Conservation (phyloP, 2,888 invertebrate species). For the Drosophila neonasuta region DNA sequence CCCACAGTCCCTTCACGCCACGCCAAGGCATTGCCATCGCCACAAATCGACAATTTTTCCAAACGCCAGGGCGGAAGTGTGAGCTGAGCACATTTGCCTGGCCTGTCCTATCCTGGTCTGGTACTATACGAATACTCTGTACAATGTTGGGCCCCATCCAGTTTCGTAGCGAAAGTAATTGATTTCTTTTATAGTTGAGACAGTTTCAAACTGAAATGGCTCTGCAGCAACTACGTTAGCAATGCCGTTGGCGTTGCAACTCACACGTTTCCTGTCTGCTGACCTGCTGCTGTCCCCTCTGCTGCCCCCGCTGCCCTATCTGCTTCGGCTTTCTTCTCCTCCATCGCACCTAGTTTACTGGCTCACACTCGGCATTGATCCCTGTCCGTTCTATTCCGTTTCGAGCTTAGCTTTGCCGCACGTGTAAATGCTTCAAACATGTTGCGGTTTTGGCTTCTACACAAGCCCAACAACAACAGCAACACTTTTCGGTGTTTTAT, state of each 20-base stretch:
- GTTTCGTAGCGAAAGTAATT: conserved; percentile 71
- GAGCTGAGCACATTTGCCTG: conserved; percentile 63
- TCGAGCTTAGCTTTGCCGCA: conserved; percentile 62
- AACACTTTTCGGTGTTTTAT: conserved; percentile 63
- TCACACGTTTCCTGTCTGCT: conserved; percentile 60
- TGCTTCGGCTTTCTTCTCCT: conserved; percentile 1
- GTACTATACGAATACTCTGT: not conserved
- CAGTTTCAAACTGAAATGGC: conserved; percentile 73
- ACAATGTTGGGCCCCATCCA: conserved; percentile 15
- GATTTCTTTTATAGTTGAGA: conserved; percentile 77
- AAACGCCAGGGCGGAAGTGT: conserved; percentile 66
- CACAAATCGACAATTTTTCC: conserved; percentile 17
- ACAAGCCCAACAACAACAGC: conserved; percentile 32
- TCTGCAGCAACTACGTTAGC: conserved; percentile 49
- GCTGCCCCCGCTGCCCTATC: conserved; percentile 1
- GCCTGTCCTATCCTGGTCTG: not conserved
- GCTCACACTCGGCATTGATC: conserved; percentile 31
- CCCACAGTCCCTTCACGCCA: not conserved
- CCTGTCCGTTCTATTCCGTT: conserved; percentile 48
- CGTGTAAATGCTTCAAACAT: conserved; percentile 76
- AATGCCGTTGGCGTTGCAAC: conserved; percentile 49
- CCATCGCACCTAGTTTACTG: conserved; percentile 11
- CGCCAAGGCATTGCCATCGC: not conserved
- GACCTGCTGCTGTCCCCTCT: conserved; percentile 37
- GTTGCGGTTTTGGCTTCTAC: conserved; percentile 71